Evolutionary conservation across 2,113 vertebrate genomes (phyloP), one percentile per base, ranked within the genome.

Genomic region (Trochalopteron elliotii): DNA sequence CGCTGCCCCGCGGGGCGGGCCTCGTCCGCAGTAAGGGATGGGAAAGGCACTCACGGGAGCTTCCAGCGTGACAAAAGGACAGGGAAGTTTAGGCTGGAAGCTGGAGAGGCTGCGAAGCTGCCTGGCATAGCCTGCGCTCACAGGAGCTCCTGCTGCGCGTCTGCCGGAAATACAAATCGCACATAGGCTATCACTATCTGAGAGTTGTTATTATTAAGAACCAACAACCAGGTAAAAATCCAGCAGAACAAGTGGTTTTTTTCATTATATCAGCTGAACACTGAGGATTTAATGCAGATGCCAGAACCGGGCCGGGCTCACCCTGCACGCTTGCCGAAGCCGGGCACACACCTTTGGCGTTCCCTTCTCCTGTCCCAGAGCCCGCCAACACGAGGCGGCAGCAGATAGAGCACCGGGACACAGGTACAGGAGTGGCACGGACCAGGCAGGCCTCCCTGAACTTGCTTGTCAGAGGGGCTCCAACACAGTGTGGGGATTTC

Each of bases 21-120:
- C 33, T 24, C 9, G 2, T 1, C 69, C n/a, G 7, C 69, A 1
- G 10, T 0, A 10, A 20, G 14, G 13, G 16, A 3, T 0, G 59
- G 37, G 28, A 52, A 17, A 11, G 28, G 81, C 19, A 9, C 33
- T 27, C 50, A 0, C 3, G 10, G 44, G 2, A 9, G 44, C 12
- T 7, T 5, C 12, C 7, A 8, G 44, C 15, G 7, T 1, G 28
- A 13, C 18, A 1, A 1, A 5, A 12, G 13, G 13, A 5, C 11
- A 0, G 15, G 4, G 17, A 27, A 28, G 4, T 4, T 22, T 19
- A 5, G 27, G 33, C 22, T 15, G 45, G 14, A 10, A 52, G 45
- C 0, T 10, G 12, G 27, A 19, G 7, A 15, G 19, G 31, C 31
- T 9, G 39, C 3, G 7, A 22, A 31, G 23, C 7, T 24, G 10